Percentiles rank a stretch among this genome's conserved stretches.
These are phyloP conservation scores for Leptodirus hochenwartii DNA, from an alignment of 2,888 invertebrate genomes.

Conservation along the genomic window DNA sequence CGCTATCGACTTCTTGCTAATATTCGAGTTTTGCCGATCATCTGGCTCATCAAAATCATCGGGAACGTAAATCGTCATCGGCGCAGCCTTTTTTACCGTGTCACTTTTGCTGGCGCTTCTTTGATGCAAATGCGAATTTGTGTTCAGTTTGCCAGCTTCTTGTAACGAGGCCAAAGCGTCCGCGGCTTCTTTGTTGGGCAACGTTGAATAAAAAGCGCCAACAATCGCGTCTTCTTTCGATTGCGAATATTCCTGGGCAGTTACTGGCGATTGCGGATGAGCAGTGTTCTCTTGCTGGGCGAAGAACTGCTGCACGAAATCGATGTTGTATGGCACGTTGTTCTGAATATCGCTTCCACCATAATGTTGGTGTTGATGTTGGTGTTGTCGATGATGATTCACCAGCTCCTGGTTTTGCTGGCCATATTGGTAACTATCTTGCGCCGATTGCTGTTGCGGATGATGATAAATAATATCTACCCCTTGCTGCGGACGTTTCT, in stretches of 20 bases:
- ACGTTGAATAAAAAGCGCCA: conserved; percentile 32
- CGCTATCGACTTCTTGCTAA: too few species aligned
- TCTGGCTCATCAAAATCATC: conserved; percentile 19
- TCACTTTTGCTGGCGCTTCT: conserved; percentile 21
- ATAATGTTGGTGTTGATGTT: conserved; percentile 16
- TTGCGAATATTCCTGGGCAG: conserved; percentile 2
- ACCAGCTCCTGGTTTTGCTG: conserved; percentile 21
- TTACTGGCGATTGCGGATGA: conserved; percentile 4
- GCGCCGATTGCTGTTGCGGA: conserved; percentile 4
- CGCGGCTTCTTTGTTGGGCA: conserved; percentile 42
- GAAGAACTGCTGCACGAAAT: too few species aligned
- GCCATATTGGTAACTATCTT: conserved; percentile 7
- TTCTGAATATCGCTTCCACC: conserved; percentile 17
- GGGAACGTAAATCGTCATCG: conserved; percentile 35
- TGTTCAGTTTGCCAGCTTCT: conserved; percentile 33
- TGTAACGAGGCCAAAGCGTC: conserved; percentile 39
- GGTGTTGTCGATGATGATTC: conserved; percentile 17
- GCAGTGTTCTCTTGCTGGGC: too few species aligned
- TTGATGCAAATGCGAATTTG: conserved; percentile 22
- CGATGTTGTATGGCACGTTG: too few species aligned
- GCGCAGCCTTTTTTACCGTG: conserved; percentile 25
- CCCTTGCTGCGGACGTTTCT: conserved; percentile 12
- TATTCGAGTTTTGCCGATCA: too few species aligned
- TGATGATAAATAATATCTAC: too few species aligned
- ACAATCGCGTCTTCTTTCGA: conserved; percentile 24